Evolutionary conservation across 2,888 invertebrate species (phyloP), one percentile per base, ranked within the genome.

Genomic region (Nomada ruficornis): DNA sequence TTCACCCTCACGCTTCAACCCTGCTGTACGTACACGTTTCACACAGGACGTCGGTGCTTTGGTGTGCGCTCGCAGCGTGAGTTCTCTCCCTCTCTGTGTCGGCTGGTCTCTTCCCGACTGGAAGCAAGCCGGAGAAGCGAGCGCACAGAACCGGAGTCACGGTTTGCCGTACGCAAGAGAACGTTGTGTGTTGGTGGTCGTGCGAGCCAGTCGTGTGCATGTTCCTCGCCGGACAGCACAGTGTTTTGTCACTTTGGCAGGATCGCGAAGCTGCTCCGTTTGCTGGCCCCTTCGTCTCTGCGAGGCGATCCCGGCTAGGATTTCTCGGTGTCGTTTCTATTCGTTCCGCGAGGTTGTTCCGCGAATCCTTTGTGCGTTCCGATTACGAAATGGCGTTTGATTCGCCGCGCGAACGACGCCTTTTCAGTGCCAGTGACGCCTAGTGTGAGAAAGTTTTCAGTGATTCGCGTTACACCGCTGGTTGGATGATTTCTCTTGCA

Each of bases 401-500:
- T 78, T 59, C 64, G 59, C 60, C 82, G 65, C 73, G 77, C 62
- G 55, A 72, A 64, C 75, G 74, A 83, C 83, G 83, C 84, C 76
- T 73, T 63, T 23, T 4, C 54, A 50, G 64, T 68, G 64, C 72
- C 59, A 77, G 80, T 84, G 82, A 82, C 78, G 74, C 71, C 71
- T 74, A 63, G 82, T 65, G 83, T 65, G 82, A 77, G 82, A 82
- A 75, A 82, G 82, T 82, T 82, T 80, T 13, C 63, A 55, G 81
- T 80, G 82, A 71, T 68, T n/a, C 55, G 9, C 23, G 9, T 26
- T 64, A n/a, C 9, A 11, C n/a, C 55, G 11, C 15, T 20, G 13
- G 1, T 13, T 20, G 11, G 55, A 26, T 26, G 52, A 11, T 62
- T 47, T 42, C 36, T 18, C 29, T 7, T 15, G n/a, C 10, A 13